phyloP scores from a whole-genome alignment of 2,113 vertebrate genomes.

The Apeltes quadracus region DNA sequence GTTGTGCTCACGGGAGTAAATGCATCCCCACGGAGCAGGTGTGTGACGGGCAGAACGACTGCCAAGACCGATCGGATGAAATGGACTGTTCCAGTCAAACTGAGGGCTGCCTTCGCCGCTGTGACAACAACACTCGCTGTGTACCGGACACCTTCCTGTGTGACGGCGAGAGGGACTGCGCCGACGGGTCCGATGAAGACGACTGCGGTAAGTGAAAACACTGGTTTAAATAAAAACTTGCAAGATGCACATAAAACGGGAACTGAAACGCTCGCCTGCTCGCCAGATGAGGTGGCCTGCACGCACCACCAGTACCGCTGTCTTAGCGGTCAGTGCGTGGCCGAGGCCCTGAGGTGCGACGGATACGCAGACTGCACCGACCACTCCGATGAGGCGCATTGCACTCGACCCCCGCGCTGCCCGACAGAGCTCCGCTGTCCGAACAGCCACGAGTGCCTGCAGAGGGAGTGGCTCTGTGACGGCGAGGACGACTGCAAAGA shows the following conservation, averaged over 20 bases:
- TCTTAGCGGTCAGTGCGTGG: conserved; percentile 85
- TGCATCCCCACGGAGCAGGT: conserved; percentile 80
- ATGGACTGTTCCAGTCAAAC: conserved; percentile 72
- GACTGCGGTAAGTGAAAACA: conserved; percentile 80
- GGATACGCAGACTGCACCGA: conserved; percentile 87
- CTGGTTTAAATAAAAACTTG: too few species aligned
- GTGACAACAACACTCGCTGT: conserved; percentile 82
- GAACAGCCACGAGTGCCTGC: conserved; percentile 83
- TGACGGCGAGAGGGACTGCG: conserved; percentile 86
- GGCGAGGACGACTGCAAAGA: conserved; percentile 86
- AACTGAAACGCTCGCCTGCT: too few species aligned
- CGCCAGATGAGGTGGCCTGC: conserved; percentile 77
- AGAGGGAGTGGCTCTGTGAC: conserved; percentile 88
- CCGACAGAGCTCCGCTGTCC: conserved; percentile 74
- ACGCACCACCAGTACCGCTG: conserved; percentile 77
- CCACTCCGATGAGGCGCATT: conserved; percentile 85
- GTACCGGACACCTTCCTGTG: conserved; percentile 86
- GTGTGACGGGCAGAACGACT: conserved; percentile 85
- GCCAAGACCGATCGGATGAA: conserved; percentile 87
- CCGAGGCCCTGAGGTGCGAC: conserved; percentile 83
- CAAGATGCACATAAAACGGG: too few species aligned
- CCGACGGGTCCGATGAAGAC: conserved; percentile 82
- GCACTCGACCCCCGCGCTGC: conserved; percentile 79
- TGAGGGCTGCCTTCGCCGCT: conserved; percentile 80
- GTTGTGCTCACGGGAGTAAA: conserved; percentile 74